Evolutionary conservation across 1,140 invertebrate species (phyloP), one percentile per base, ranked within the genome.

Genomic region (Liolophura sinensis): DNA sequence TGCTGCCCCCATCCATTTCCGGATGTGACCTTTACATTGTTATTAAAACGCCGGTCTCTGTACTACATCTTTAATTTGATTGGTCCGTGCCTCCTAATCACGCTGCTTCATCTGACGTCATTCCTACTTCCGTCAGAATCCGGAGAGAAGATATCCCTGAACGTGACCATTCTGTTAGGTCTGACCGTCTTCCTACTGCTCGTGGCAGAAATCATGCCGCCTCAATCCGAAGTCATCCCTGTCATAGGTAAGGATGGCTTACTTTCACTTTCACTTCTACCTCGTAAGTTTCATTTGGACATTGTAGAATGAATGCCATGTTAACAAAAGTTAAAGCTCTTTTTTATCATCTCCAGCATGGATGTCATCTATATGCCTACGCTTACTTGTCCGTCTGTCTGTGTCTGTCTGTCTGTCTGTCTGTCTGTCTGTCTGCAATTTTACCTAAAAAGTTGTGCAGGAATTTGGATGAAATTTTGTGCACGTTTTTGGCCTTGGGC

Each of bases 51-150:
- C n/a, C 74, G 75, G 52, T 75, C 78, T 15, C 57, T 76, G 54
- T 82, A 76, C 67, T 81, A 82, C 70, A 66, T 80, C 25, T 64
- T 78, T 52, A 83, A 82, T 68, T 62, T 83, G 24, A 64, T 83
- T 49, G 76, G 77, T 56, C 81, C 81, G 0, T 81, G 80, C 65
- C 71, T 79, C 47, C 62, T 83, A 49, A 80, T 83, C 60, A 73
- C 73, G n/a, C 96, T 95, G 69, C 98, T 99, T 94, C 95, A 96
- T 71, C 90, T 98, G 76, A 89, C 99, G 72, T 96, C 96, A 72
- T 99, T 99, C 87, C 96, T 96, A 63, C 88, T 99, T 81, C 97
- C 97, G 78, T 96, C 97, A 69, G 97, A 99, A 86, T 97, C 96
- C 67, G 97, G 97, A 82, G 97, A 99, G 88, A 99, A 99, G 87